Evolutionary conservation across 1,140 invertebrate genomes (phyloP).

Genomic region (Meloidogyne chitwoodi): DNA sequence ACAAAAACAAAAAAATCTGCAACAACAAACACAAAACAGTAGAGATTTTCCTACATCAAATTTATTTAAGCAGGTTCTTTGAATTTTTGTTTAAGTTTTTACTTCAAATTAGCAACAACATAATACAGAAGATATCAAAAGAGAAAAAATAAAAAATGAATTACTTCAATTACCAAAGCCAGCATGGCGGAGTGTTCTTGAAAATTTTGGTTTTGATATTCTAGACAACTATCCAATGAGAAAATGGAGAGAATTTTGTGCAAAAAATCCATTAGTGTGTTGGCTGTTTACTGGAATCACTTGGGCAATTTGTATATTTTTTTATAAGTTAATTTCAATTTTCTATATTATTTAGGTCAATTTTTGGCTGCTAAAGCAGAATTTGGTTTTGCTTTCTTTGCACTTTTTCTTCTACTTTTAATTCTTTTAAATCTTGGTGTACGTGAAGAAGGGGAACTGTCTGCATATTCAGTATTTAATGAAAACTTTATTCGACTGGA

Average conservation of each 20-base stretch:
- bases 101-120: neutral
- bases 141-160: neutral
- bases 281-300: constrained; percentile 36
- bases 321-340: neutral
- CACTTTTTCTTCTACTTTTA: constrained; percentile 73
- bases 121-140: neutral
- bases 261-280: constrained; percentile 33
- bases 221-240: constrained; percentile 41
- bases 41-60: neutral
- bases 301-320: constrained; percentile 30
- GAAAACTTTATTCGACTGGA: constrained; percentile 83
- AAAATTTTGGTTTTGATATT: constrained; percentile 39
- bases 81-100: neutral
- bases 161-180: neutral
- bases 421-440: constrained; percentile 80
- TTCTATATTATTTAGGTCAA: constrained; percentile 24
- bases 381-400: constrained; percentile 85
- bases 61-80: neutral
- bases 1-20: neutral
- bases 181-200: constrained; percentile 20
- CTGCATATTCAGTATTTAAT: constrained; percentile 97
- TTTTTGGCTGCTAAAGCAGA: constrained; percentile 63
- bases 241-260: constrained; percentile 44
- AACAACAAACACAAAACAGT: neutral
- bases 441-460: constrained; percentile 69